phyloP scores from a whole-genome alignment of 2,888 invertebrate species.

The Cataglyphis cursor region DNA sequence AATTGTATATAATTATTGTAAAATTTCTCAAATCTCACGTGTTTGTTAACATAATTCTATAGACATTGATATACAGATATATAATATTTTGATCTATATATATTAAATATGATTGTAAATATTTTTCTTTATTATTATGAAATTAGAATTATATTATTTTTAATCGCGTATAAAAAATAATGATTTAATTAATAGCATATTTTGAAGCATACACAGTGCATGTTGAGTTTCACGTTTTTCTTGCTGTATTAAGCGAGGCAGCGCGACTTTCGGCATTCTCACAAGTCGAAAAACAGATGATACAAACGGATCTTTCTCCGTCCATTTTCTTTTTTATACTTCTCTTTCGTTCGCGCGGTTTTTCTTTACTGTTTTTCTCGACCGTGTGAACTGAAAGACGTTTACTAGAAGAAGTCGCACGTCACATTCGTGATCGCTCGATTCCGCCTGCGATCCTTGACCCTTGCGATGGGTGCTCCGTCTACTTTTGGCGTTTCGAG shows the following conservation, averaged over 20 bases:
- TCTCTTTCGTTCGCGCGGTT: background rate
- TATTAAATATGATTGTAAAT: background rate
- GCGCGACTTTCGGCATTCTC: conserved; percentile 2
- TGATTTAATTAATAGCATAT: background rate
- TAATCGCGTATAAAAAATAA: background rate
- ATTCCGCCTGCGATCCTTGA: conserved; percentile 29
- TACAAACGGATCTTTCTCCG: conserved; percentile 27
- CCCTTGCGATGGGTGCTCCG: background rate
- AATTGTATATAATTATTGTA: background rate
- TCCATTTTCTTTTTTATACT: conserved; percentile 6
- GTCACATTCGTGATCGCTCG: background rate
- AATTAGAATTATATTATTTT: background rate
- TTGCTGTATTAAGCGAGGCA: conserved; percentile 18
- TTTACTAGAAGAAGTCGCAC: conserved; percentile 16
- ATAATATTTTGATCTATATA: background rate
- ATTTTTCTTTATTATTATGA: conserved; percentile 5
- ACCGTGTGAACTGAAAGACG: conserved; percentile 38
- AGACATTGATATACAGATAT: background rate
- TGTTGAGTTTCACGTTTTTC: conserved; percentile 21
- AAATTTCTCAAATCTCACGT: background rate
- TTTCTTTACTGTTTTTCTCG: conserved; percentile 21
- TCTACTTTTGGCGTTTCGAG: background rate
- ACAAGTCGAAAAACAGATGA: conserved; percentile 44
- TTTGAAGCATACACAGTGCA: background rate
- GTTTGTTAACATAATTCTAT: background rate